These are phyloP conservation scores for Corynorhinus townsendii DNA, from an alignment of 2,113 vertebrate species.

Conservation along the genomic window DNA sequence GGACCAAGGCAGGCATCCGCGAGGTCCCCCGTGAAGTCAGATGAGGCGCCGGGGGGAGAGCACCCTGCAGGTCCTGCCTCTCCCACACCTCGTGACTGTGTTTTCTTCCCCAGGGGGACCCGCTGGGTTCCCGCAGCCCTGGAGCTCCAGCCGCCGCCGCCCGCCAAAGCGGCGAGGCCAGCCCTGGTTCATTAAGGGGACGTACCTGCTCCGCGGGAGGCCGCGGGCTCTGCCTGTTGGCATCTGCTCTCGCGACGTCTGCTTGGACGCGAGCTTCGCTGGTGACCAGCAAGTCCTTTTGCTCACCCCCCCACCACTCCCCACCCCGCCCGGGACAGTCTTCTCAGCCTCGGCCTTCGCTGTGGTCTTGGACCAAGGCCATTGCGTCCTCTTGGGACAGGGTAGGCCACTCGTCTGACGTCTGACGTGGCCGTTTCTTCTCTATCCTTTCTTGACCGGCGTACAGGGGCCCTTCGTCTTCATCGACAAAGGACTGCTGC, in stretches of 20 bases:
- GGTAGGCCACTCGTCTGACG: not conserved
- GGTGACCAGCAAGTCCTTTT: not conserved
- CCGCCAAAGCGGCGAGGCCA: not conserved
- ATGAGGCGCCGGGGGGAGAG: rapidly evolving
- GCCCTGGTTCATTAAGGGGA: not conserved
- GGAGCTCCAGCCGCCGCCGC: not conserved
- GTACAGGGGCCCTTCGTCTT: not conserved
- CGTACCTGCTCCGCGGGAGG: not conserved
- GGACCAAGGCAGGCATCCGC: not conserved
- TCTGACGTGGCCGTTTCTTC: not conserved
- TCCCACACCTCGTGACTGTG: not conserved
- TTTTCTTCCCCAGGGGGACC: not conserved
- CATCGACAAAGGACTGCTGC: not conserved
- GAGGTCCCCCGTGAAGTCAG: not conserved
- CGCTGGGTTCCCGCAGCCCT: not conserved
- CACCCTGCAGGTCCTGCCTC: too few species aligned
- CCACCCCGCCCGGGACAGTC: not conserved
- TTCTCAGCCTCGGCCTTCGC: not conserved
- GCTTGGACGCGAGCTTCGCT: not conserved
- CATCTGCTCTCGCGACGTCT: not conserved
- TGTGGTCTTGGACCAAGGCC: not conserved
- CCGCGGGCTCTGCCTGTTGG: not conserved
- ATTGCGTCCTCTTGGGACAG: not conserved
- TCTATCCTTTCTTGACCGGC: not conserved
- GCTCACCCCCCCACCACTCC: not conserved